A percentile compares a stretch with the other conserved stretches of the same genome.
Evolutionary conservation across 2,113 vertebrate species (phyloP).

Genomic region (Lanius ludovicianus): DNA sequence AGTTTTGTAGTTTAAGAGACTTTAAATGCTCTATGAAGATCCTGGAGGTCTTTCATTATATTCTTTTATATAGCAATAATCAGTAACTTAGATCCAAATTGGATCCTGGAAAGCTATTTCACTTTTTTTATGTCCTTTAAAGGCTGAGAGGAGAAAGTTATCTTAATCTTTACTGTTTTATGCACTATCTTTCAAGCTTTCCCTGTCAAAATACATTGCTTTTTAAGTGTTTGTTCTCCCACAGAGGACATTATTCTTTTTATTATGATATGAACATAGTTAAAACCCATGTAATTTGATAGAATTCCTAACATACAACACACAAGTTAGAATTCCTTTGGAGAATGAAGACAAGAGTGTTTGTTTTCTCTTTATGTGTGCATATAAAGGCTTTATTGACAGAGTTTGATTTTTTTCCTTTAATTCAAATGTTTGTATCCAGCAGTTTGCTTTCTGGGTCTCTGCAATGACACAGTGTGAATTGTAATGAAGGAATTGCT

Average conservation of each 20-base stretch:
- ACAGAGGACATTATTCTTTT: background rate
- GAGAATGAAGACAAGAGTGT: background rate
- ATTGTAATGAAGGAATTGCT: background rate
- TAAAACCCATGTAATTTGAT: background rate
- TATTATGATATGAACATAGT: background rate
- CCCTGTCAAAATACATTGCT: background rate
- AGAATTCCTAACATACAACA: background rate
- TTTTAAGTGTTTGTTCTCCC: background rate
- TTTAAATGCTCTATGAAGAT: background rate
- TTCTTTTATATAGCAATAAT: background rate
- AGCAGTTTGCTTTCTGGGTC: background rate
- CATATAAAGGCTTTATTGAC: slow-evolving; percentile 4
- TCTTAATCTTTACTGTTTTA: background rate
- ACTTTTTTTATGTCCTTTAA: background rate
- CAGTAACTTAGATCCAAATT: background rate
- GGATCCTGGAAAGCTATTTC: background rate
- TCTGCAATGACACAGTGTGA: background rate
- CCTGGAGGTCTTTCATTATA: background rate
- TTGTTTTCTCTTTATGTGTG: background rate
- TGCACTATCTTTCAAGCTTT: background rate
- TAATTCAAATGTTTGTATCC: slow-evolving; percentile 1
- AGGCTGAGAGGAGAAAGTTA: background rate
- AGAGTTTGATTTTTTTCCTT: background rate
- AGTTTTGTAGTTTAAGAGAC: background rate
- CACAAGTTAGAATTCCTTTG: background rate